A percentile compares a stretch with the other conserved stretches of the same genome.
These are phyloP conservation scores for Brachionus asplanchnoidis DNA, from an alignment of 1,140 invertebrate genomes.

Conservation along the genomic window DNA sequence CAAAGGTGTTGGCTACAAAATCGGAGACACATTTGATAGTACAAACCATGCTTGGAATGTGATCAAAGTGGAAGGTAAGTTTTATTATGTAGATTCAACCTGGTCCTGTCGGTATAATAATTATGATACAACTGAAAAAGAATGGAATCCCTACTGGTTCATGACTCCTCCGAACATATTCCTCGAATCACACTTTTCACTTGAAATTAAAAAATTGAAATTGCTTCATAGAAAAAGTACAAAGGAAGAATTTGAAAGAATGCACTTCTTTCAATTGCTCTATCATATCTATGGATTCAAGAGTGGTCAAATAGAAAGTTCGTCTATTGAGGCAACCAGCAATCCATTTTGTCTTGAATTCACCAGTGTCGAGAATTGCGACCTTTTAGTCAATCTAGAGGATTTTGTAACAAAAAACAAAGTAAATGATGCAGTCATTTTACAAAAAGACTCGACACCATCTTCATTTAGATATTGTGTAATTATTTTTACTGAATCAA, in stretches of 20 bases:
- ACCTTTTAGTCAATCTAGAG: neutral
- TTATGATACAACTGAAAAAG: neutral
- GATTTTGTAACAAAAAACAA: neutral
- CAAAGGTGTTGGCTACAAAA: neutral
- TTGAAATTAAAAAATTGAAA: neutral
- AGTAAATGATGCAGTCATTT: neutral
- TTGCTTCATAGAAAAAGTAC: neutral
- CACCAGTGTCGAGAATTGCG: neutral
- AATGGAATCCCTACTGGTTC: neutral
- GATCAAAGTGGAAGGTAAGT: neutral
- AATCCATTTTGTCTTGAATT: neutral
- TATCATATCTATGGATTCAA: neutral
- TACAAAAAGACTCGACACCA: neutral
- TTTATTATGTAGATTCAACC: neutral
- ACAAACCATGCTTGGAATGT: slow-evolving; percentile 4
- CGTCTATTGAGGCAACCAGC: neutral
- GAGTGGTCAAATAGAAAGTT: neutral
- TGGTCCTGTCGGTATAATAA: neutral
- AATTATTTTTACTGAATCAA: neutral
- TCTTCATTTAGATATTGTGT: neutral
- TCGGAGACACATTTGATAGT: neutral
- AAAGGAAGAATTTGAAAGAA: neutral
- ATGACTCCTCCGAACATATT: slow-evolving; percentile 9
- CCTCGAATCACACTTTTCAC: neutral
- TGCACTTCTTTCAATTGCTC: neutral